Conservation (phyloP, 2,113 vertebrate genomes). For the Progne subis region DNA sequence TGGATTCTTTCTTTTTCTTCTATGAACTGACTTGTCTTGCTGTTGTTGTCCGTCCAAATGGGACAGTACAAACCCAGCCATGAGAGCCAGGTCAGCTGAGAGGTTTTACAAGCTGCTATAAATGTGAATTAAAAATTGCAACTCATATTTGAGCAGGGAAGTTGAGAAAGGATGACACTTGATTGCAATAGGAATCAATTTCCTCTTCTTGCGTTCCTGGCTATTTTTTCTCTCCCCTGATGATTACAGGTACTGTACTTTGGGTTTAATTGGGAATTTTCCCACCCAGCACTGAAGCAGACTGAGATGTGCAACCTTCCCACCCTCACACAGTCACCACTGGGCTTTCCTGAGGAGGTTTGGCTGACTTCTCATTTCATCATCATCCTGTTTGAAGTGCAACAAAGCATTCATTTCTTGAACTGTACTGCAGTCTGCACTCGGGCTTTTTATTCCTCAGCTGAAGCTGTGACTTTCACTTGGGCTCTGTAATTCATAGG, state of each 20-base stretch:
- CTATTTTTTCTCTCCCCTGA: not conserved
- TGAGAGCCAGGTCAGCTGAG: not conserved
- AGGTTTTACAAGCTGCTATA: not conserved
- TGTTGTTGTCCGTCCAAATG: not conserved
- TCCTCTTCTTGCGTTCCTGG: not conserved
- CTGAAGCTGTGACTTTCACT: not conserved
- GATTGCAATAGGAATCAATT: slow-evolving; percentile 7
- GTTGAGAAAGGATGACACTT: not conserved
- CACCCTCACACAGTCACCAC: not conserved
- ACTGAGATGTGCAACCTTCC: not conserved
- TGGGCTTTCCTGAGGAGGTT: not conserved
- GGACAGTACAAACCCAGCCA: not conserved
- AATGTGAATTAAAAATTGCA: not conserved
- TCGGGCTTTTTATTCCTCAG: not conserved
- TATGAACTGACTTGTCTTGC: not conserved
- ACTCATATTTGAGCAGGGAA: not conserved
- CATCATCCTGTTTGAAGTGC: not conserved
- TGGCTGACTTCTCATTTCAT: not conserved
- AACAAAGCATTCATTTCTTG: not conserved
- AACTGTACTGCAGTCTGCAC: too few species aligned
- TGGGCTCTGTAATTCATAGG: not conserved
- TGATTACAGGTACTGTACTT: not conserved
- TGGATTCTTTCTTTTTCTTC: not conserved
- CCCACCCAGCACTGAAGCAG: not conserved
- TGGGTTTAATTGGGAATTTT: slow-evolving; percentile 23